Evolutionary conservation across 2,113 vertebrate species (phyloP).

Genomic region (Elaphurus davidianus): DNA sequence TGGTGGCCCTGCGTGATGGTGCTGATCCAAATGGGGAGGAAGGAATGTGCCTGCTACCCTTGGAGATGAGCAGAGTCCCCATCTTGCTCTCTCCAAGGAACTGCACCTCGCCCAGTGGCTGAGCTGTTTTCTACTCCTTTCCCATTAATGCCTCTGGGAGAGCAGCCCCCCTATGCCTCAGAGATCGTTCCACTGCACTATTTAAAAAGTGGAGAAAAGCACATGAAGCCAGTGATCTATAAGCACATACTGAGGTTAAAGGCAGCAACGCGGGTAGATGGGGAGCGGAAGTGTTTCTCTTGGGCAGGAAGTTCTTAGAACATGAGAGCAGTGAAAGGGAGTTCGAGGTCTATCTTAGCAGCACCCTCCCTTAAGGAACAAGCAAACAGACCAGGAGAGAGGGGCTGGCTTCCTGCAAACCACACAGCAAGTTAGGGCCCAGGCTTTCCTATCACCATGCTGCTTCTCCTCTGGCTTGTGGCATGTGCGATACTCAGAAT

Average conservation of each 20-base stretch:
- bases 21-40: neutral
- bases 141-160: neutral
- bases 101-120: neutral
- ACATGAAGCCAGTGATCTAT: neutral
- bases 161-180: neutral
- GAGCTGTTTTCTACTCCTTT: neutral
- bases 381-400: neutral
- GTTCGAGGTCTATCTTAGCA: neutral
- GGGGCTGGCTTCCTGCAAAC: neutral
- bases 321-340: neutral
- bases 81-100: neutral
- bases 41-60: neutral
- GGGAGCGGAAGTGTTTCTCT: neutral
- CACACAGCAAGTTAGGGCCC: neutral
- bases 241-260: neutral
- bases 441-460: neutral
- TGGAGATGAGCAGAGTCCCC: neutral
- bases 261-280: neutral
- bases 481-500: neutral
- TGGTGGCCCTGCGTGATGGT: neutral
- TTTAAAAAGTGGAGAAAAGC: neutral
- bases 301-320: neutral
- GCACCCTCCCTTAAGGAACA: neutral
- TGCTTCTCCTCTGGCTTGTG: neutral
- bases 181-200: neutral